These are phyloP conservation scores for Tetranychus truncatus DNA, from an alignment of 2,888 invertebrate genomes.

Conservation along the genomic window DNA sequence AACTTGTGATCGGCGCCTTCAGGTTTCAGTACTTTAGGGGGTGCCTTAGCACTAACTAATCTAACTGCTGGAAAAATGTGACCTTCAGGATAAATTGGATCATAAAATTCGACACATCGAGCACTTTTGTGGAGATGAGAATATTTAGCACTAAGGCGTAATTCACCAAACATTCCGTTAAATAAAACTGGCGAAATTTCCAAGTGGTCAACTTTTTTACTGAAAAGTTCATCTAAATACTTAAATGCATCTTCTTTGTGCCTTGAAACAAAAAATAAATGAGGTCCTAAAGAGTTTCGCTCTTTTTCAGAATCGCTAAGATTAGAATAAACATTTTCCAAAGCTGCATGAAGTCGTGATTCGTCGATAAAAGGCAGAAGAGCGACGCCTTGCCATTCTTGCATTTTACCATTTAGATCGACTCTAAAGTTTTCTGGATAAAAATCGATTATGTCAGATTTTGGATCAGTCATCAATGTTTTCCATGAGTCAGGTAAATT, in stretches of 20 bases:
- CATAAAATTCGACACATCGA: slow-evolving; percentile 41
- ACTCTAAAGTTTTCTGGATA: slow-evolving; percentile 89
- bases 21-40: slow-evolving; percentile 39
- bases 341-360: slow-evolving; percentile 55
- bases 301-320: slow-evolving; percentile 65
- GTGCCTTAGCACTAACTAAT: slow-evolving; percentile 42
- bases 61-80: slow-evolving; percentile 58
- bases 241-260: not conserved
- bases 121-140: slow-evolving; percentile 1
- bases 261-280: slow-evolving; percentile 20
- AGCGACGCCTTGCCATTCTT: slow-evolving; percentile 91
- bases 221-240: slow-evolving; percentile 16
- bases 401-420: slow-evolving; percentile 96
- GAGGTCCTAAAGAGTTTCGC: slow-evolving; percentile 25
- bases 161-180: not conserved
- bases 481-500: slow-evolving; percentile 91
- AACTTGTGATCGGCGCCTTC: not conserved
- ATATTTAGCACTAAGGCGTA: not conserved
- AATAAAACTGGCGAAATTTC: not conserved
- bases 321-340: slow-evolving; percentile 56
- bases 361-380: slow-evolving; percentile 95
- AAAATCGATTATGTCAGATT: slow-evolving; percentile 90
- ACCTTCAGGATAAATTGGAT: slow-evolving; percentile 54
- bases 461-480: slow-evolving; percentile 69
- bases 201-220: slow-evolving; percentile 2